Percentiles rank a stretch among this genome's conserved stretches.
phyloP scores from a whole-genome alignment of 2,888 invertebrate species.

The Sesia bembeciformis region DNA sequence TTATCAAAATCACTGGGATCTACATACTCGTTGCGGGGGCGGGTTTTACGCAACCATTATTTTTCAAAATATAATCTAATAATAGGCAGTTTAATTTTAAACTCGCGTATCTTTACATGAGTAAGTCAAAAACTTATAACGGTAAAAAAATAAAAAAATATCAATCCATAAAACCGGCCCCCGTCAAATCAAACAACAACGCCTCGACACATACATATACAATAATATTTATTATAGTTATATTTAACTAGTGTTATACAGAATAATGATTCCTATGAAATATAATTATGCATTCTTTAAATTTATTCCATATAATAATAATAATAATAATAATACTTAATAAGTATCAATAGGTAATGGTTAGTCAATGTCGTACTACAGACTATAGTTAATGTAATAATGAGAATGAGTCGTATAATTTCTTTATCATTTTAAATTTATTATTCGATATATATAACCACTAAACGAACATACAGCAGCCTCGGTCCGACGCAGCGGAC shows the following conservation, averaged over 20 bases:
- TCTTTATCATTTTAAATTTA: conserved; percentile 66
- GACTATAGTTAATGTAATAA: conserved; percentile 66
- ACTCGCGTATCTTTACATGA: conserved; percentile 63
- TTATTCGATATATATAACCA: conserved; percentile 57
- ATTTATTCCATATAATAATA: conserved; percentile 74
- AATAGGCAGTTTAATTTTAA: conserved; percentile 66
- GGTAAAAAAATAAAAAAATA: conserved; percentile 75
- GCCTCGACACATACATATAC: conserved; percentile 48
- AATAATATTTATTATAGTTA: conserved; percentile 67
- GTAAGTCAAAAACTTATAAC: conserved; percentile 71
- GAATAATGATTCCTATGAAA: conserved; percentile 76
- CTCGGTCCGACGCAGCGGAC: conserved; percentile 52
- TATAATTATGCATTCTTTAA: conserved; percentile 75
- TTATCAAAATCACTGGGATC: conserved; percentile 69
- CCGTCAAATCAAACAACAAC: conserved; percentile 52
- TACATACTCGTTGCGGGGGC: conserved; percentile 52
- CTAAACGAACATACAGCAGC: conserved; percentile 66
- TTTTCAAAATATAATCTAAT: conserved; percentile 74
- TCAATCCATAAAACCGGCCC: conserved; percentile 67
- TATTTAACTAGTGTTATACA: conserved; percentile 76
- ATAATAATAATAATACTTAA: conserved; percentile 69
- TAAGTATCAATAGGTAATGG: conserved; percentile 74
- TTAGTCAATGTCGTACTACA: conserved; percentile 71
- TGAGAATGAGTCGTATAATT: conserved; percentile 68
- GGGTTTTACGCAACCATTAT: conserved; percentile 67